phyloP scores from a whole-genome alignment of 2,888 invertebrate species.

The Limulus polyphemus region DNA sequence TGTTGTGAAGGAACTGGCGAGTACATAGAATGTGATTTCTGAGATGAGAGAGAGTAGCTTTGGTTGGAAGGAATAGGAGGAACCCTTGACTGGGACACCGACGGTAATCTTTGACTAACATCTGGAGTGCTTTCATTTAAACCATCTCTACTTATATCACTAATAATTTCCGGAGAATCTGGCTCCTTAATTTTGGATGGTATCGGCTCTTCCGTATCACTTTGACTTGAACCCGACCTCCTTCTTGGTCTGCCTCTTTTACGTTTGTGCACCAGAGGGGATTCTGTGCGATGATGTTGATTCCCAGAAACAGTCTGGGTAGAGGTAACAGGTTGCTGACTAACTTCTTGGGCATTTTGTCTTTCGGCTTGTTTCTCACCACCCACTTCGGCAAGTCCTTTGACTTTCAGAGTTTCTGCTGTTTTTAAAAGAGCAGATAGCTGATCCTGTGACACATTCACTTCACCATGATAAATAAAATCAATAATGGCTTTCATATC shows the following conservation, averaged over 20 bases:
- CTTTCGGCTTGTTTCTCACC: conserved; percentile 46
- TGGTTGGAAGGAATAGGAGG: too few species aligned
- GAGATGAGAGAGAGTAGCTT: too few species aligned
- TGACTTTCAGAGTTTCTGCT: conserved; percentile 81
- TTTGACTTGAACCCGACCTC: conserved; percentile 15
- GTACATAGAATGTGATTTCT: too few species aligned
- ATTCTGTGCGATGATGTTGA: conserved; percentile 17
- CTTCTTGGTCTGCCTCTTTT: conserved; percentile 22
- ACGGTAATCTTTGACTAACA: too few species aligned
- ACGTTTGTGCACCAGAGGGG: conserved; percentile 19
- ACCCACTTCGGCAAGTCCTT: conserved; percentile 63
- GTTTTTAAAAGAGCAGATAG: conserved; percentile 74
- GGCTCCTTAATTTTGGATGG: conserved; percentile 21
- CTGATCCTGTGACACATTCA: conserved; percentile 85
- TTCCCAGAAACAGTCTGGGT: background rate
- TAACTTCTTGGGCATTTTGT: conserved; percentile 14
- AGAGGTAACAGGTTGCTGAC: conserved; percentile 1
- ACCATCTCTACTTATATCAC: conserved; percentile 4
- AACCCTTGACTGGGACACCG: too few species aligned
- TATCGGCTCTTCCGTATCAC: conserved; percentile 18
- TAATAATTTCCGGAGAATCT: conserved; percentile 19
- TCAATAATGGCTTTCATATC: conserved; percentile 82
- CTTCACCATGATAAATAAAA: conserved; percentile 91
- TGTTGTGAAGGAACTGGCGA: too few species aligned
- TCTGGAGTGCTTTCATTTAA: too few species aligned